phyloP scores from a whole-genome alignment of 2,113 vertebrate genomes.

The Mormyrus lacerda region DNA sequence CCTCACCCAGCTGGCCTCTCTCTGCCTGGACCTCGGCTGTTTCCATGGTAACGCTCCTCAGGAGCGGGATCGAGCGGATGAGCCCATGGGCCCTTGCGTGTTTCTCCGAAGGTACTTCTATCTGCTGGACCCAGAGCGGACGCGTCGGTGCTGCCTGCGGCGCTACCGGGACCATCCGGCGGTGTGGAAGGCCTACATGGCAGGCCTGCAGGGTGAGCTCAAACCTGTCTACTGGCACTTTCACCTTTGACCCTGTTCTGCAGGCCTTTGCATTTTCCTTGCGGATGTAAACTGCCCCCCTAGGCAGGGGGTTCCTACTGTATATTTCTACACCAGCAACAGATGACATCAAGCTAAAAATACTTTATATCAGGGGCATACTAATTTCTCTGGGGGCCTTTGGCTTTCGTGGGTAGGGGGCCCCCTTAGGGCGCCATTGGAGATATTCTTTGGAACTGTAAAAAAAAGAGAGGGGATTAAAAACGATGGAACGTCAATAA shows the following conservation, averaged over 20 bases:
- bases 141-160: conserved; percentile 72
- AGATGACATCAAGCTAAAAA: background rate
- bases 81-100: conserved; percentile 41
- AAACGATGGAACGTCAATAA: background rate
- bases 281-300: background rate
- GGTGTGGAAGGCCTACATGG: conserved; percentile 67
- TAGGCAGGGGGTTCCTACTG: background rate
- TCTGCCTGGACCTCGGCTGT: conserved; percentile 76
- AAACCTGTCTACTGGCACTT: background rate
- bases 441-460: background rate
- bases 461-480: background rate
- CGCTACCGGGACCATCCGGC: conserved; percentile 52
- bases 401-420: no score
- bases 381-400: background rate
- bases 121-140: conserved; percentile 76
- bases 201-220: conserved; percentile 77
- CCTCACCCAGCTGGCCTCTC: conserved; percentile 65
- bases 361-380: background rate
- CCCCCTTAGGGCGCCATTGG: no score
- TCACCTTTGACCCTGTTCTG: background rate
- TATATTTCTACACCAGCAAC: background rate
- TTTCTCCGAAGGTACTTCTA: conserved; percentile 82
- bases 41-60: conserved; percentile 42
- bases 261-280: background rate
- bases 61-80: conserved; percentile 18